These are phyloP conservation scores for Gallinago undulata DNA, from an alignment of 2,113 vertebrate genomes.

Conservation along the genomic window DNA sequence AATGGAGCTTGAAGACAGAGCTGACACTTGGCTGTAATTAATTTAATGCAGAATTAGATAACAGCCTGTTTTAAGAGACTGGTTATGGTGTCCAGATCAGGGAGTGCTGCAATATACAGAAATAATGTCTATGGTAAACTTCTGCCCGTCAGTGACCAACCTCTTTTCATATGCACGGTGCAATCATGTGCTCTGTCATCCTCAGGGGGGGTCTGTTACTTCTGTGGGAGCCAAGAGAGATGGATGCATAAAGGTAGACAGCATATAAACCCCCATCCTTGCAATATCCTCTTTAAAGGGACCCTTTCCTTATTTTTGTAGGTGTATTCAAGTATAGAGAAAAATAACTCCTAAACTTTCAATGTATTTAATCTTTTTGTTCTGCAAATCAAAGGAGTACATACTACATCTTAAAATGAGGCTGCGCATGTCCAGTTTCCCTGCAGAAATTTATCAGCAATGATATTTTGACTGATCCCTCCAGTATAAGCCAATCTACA, in stretches of 20 bases:
- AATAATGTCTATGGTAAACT: neutral
- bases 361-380: neutral
- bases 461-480: conserved; percentile 63
- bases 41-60: neutral
- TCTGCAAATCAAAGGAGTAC: neutral
- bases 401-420: neutral
- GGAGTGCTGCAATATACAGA: neutral
- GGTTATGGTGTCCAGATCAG: rapidly evolving
- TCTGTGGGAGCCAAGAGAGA: neutral
- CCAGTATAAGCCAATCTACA: conserved; percentile 45
- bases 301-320: neutral
- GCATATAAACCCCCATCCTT: neutral
- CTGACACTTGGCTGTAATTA: neutral
- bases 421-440: neutral
- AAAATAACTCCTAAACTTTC: neutral
- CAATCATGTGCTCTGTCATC: rapidly evolving
- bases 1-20: neutral
- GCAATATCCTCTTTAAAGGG: neutral
- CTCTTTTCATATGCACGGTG: neutral
- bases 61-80: neutral
- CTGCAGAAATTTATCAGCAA: conserved; percentile 33
- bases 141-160: rapidly evolving
- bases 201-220: neutral
- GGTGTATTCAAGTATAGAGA: neutral
- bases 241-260: neutral